phyloP scores from a whole-genome alignment of 2,888 invertebrate species.

The Ethmia dodecea region DNA sequence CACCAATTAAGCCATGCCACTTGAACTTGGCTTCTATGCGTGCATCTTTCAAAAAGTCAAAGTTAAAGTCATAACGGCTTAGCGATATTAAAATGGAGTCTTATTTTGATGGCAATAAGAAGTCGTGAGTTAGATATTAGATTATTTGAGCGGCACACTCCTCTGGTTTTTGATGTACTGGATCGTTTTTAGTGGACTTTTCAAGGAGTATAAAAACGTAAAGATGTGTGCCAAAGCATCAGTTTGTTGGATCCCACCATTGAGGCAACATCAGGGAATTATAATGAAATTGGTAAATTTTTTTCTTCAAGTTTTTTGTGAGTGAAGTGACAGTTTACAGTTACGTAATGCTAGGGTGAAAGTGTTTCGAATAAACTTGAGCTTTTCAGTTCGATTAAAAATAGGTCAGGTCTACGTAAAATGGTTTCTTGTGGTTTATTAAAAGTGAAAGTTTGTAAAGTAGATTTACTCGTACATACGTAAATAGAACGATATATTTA shows the following conservation, averaged over 20 bases:
- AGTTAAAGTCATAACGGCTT: too few species aligned
- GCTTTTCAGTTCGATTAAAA: too few species aligned
- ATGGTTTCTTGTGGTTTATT: too few species aligned
- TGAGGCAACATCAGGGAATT: slow-evolving; percentile 35
- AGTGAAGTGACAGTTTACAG: slow-evolving; percentile 8
- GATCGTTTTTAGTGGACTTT: slow-evolving; percentile 64
- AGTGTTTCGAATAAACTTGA: slow-evolving; percentile 6
- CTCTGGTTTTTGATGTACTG: slow-evolving; percentile 64
- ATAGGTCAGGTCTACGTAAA: too few species aligned
- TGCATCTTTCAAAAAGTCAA: slow-evolving; percentile 41
- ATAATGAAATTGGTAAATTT: slow-evolving; percentile 54
- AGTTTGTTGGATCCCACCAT: slow-evolving; percentile 50
- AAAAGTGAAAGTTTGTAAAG: too few species aligned
- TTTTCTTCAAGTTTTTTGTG: slow-evolving; percentile 4
- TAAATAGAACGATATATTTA: too few species aligned
- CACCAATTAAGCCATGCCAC: slow-evolving; percentile 30
- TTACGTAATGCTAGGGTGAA: slow-evolving; percentile 6
- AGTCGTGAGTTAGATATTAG: slow-evolving; percentile 1
- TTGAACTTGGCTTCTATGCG: slow-evolving; percentile 47
- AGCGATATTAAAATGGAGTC: too few species aligned
- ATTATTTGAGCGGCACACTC: slow-evolving; percentile 19
- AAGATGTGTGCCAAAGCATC: slow-evolving; percentile 40
- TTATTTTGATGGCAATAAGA: neutral
- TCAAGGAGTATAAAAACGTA: slow-evolving; percentile 63
- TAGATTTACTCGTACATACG: too few species aligned